Evolutionary conservation across 2,888 invertebrate species (phyloP).

Genomic region (Aleiodes testaceus): DNA sequence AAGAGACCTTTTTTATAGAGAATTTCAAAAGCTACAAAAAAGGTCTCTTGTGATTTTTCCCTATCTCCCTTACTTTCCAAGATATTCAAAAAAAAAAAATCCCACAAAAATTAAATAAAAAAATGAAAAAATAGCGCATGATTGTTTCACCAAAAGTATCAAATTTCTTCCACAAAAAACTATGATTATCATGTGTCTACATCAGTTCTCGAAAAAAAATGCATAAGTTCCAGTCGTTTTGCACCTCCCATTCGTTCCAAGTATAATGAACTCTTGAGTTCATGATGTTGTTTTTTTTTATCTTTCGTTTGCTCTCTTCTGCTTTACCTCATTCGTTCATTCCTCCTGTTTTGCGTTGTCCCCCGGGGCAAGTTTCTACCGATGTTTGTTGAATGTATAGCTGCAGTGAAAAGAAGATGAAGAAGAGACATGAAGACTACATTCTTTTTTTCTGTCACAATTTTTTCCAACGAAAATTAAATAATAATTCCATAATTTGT

Average conservation of each 20-base stretch:
- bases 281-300: constrained; percentile 5
- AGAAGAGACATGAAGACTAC: constrained; percentile 23
- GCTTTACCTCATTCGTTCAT: constrained; percentile 31
- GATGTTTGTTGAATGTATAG: constrained; percentile 47
- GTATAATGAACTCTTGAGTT: constrained; percentile 31
- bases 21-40: too few species aligned
- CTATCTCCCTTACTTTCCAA: too few species aligned
- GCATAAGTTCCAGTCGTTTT: constrained; percentile 38
- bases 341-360: constrained; percentile 47
- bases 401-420: constrained; percentile 11
- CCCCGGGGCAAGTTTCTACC: constrained; percentile 53
- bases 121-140: neutral
- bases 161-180: constrained; percentile 25
- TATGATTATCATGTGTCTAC: constrained; percentile 38
- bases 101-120: neutral
- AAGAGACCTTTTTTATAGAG: too few species aligned
- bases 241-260: constrained; percentile 28
- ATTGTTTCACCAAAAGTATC: constrained; percentile 24
- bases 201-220: constrained; percentile 44
- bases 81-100: too few species aligned
- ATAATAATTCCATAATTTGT: neutral
- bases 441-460: constrained; percentile 21
- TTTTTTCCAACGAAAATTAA: constrained; percentile 27
- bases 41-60: too few species aligned
- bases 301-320: constrained; percentile 37